Evolutionary conservation across 2,888 invertebrate genomes (phyloP).

Genomic region (Urechis unicinctus): DNA sequence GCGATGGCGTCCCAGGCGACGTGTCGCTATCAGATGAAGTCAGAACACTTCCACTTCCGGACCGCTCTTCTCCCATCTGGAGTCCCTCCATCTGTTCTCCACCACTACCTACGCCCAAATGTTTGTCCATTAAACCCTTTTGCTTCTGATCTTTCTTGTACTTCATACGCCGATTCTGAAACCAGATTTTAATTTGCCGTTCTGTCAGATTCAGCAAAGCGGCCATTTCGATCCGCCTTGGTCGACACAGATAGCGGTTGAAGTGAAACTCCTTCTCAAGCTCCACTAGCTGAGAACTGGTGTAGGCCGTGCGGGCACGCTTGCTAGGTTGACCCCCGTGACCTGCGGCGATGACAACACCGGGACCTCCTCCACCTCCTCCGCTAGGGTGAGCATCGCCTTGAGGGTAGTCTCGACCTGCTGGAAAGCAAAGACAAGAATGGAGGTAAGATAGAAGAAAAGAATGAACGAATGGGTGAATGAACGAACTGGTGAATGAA

Average conservation of each 20-base stretch:
- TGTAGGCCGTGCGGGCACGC: constrained; percentile 73
- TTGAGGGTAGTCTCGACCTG: constrained; percentile 18
- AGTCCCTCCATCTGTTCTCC: too few relatives aligned
- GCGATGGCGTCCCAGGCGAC: too few relatives aligned
- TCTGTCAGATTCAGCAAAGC: constrained; percentile 66
- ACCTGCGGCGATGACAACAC: too few relatives aligned
- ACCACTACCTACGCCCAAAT: neutral
- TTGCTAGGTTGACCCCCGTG: constrained; percentile 6
- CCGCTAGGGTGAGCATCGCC: too few relatives aligned
- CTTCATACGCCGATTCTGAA: constrained; percentile 65
- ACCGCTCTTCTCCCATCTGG: too few relatives aligned
- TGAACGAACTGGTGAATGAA: too few relatives aligned
- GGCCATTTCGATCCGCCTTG: constrained; percentile 72
- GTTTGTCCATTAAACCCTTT: neutral
- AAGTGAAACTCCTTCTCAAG: constrained; percentile 74
- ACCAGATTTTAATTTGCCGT: constrained; percentile 89
- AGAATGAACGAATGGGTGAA: too few relatives aligned
- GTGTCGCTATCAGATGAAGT: too few relatives aligned
- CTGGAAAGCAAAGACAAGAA: too few relatives aligned
- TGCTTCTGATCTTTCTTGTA: constrained; percentile 39
- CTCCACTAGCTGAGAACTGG: constrained; percentile 71
- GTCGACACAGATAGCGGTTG: constrained; percentile 71
- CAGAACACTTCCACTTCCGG: too few relatives aligned
- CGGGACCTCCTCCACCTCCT: neutral
- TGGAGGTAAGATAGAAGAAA: too few relatives aligned